These are phyloP conservation scores for Rhagonycha lutea DNA, from an alignment of 2,888 invertebrate genomes.

Conservation along the genomic window DNA sequence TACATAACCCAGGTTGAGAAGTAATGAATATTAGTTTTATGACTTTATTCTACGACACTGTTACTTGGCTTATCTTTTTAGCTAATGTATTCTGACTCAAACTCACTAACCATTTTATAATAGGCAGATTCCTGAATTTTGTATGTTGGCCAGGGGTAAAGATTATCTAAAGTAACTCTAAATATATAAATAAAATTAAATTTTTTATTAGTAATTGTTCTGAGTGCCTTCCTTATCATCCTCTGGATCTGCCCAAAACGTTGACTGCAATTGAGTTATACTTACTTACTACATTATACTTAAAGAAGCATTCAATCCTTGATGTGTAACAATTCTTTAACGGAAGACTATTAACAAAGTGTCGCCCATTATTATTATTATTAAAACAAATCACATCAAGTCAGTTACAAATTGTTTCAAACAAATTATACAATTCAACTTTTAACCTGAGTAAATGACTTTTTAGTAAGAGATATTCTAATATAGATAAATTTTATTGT, in stretches of 20 bases:
- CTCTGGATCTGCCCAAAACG: not conserved
- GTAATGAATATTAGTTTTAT: no score
- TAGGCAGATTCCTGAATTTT: not conserved
- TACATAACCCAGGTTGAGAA: no score
- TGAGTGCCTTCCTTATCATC: not conserved
- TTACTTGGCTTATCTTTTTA: not conserved
- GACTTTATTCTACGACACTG: not conserved
- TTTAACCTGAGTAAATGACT: conserved; percentile 3
- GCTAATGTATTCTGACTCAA: not conserved
- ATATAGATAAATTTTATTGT: conserved; percentile 9
- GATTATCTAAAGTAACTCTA: not conserved
- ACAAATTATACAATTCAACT: not conserved
- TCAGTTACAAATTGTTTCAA: not conserved
- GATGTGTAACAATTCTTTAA: not conserved
- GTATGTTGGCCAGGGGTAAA: not conserved
- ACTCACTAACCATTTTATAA: not conserved
- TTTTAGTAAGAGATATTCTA: conserved; percentile 5
- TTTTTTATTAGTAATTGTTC: no score
- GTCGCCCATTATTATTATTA: not conserved
- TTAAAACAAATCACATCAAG: not conserved
- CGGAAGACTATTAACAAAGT: conserved; percentile 3
- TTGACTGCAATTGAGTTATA: not conserved
- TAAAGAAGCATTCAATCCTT: not conserved
- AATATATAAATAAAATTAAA: not conserved
- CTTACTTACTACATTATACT: not conserved